These are phyloP conservation scores for Burhinus oedicnemus DNA, from an alignment of 2,113 vertebrate genomes.

Conservation along the genomic window DNA sequence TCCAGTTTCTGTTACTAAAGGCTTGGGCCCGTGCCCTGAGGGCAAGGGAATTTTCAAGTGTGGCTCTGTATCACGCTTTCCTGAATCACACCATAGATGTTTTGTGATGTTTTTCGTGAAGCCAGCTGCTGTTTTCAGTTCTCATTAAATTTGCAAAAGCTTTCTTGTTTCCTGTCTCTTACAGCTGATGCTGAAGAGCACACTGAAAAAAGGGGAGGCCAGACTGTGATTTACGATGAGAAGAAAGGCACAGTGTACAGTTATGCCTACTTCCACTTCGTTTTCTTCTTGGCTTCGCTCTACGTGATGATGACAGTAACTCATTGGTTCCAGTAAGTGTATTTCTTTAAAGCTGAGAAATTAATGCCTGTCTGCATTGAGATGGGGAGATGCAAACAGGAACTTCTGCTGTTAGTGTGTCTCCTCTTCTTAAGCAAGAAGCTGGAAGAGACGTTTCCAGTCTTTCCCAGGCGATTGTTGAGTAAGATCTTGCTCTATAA, in stretches of 20 bases:
- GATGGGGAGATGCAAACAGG: accelerated
- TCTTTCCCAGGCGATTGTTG: not conserved
- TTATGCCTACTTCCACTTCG: constrained; percentile 93
- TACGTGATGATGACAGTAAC: constrained; percentile 99
- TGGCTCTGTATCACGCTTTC: not conserved
- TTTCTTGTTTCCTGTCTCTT: constrained; percentile 7
- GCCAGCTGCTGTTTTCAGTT: not conserved
- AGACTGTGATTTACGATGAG: constrained; percentile 90
- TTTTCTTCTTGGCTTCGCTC: constrained; percentile 95
- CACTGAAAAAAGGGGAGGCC: constrained; percentile 75
- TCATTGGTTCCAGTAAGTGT: constrained; percentile 97
- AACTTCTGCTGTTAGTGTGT: not conserved
- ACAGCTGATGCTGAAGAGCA: constrained; percentile 78
- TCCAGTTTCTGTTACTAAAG: not conserved
- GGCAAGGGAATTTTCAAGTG: not conserved
- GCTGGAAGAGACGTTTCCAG: not conserved
- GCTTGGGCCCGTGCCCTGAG: not conserved
- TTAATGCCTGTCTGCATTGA: not conserved
- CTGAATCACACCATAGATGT: not conserved
- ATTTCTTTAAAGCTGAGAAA: not conserved
- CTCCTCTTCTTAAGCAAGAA: not conserved
- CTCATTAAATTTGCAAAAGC: not conserved
- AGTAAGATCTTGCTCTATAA: not conserved
- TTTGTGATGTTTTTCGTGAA: not conserved
- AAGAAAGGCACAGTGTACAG: constrained; percentile 86